These are phyloP conservation scores for Hapalemur alaotrensis DNA, from an alignment of 2,797 vertebrate species.

Conservation along the genomic window DNA sequence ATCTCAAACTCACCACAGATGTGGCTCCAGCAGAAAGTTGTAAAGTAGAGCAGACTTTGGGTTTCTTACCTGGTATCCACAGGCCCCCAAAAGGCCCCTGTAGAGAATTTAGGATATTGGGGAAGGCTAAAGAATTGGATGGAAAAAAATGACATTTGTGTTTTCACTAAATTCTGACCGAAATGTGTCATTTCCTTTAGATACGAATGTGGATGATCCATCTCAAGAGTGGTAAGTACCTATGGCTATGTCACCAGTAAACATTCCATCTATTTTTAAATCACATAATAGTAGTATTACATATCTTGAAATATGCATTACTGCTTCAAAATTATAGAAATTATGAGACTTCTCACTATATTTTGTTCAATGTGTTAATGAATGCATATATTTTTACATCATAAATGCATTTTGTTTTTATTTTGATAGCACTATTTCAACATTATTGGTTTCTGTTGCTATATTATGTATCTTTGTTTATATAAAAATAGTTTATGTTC, in stretches of 20 bases:
- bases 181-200: neutral
- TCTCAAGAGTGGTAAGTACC: neutral
- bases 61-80: neutral
- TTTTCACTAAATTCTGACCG: neutral
- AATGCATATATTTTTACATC: neutral
- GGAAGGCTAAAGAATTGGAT: neutral
- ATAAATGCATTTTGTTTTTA: conserved; percentile 16
- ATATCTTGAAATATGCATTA: neutral
- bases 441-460: neutral
- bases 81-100: neutral
- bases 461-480: neutral
- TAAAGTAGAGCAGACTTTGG: neutral
- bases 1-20: neutral
- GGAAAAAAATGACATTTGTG: neutral
- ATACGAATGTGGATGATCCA: neutral
- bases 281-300: neutral
- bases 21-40: neutral
- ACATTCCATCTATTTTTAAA: neutral
- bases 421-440: conserved; percentile 30
- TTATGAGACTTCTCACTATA: neutral
- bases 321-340: conserved; percentile 2
- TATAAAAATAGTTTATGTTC: neutral
- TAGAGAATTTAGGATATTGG: neutral
- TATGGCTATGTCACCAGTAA: neutral
- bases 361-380: conserved; percentile 9